Evolutionary conservation across 1,140 invertebrate genomes (phyloP), one percentile per base, ranked within the genome.

Genomic region (Anthonomus grandis): DNA sequence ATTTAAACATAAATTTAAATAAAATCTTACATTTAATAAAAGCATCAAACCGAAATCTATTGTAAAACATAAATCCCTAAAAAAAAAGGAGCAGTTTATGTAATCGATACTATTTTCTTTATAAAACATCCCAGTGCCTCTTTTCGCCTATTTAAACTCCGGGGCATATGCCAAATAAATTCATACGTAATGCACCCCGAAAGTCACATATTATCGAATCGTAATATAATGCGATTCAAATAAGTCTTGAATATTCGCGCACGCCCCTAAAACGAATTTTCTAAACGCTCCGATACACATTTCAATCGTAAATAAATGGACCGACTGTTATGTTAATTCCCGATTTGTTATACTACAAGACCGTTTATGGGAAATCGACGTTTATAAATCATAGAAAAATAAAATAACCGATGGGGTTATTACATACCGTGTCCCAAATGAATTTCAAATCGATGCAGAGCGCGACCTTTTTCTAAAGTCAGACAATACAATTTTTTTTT

Each of bases 281-380:
- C 50, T 44, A 59, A 62, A 63, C 52, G 57, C 49, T 61, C 50
- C 49, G 60, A 57, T 38, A 53, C 50, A 63, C 56, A 58, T 50
- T 63, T 65, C 64, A 63, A 63, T 65, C 58, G 61, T 60, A 63
- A 65, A 64, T 65, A 60, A 55, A 65, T 65, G 60, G 64, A 65
- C 57, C 61, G 37, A 65, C 25, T 65, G 64, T 65, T 65, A 65
- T 65, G 64, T 25, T 65, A 65, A 65, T 65, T 58, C 42, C n/a
- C 18, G 50, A 60, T 65, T 58, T 63, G 61, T 57, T 61, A 63
- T 46, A 65, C 45, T 55, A 65, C 64, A 60, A 64, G 60, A 52
- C 49, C 63, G 63, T 60, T 63, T 64, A 64, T 64, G 63, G 60
- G 63, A 64, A 64, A 59, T 57, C 48, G 51, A 18, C 47, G 42